Conservation (phyloP, 1,140 invertebrate genomes). For the Steinernema feltiae region DNA sequence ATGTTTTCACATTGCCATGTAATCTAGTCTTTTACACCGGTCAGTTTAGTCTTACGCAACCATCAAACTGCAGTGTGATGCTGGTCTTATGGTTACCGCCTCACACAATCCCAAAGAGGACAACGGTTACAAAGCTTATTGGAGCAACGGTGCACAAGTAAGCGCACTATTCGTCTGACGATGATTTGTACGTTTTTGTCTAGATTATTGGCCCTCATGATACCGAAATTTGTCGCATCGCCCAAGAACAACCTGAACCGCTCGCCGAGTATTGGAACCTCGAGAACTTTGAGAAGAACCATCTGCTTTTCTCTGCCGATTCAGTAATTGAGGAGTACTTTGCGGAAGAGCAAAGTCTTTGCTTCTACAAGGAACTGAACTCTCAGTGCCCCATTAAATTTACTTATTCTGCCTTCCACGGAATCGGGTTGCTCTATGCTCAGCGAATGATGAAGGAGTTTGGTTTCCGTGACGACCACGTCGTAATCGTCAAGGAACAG, state of each 20-base stretch:
- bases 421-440: conserved; percentile 80
- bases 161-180: conserved; percentile 19
- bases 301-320: conserved; percentile 61
- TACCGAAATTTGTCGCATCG: conserved; percentile 73
- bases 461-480: conserved; percentile 66
- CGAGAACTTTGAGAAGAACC: conserved; percentile 49
- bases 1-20: conserved; percentile 30
- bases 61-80: conserved; percentile 44
- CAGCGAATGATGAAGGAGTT: conserved; percentile 70
- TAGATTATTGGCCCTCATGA: conserved; percentile 88
- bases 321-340: conserved; percentile 68
- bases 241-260: conserved; percentile 73
- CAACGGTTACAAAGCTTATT: conserved; percentile 95
- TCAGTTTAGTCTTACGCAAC: conserved; percentile 46
- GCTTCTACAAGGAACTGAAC: conserved; percentile 63
- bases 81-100: conserved; percentile 69
- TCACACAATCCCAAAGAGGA: conserved; percentile 98
- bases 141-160: conserved; percentile 81
- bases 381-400: conserved; percentile 66
- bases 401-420: conserved; percentile 94
- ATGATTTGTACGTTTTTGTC: conserved; percentile 15
- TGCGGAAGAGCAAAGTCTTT: conserved; percentile 50
- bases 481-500: conserved; percentile 68
- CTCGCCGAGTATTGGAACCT: conserved; percentile 67
- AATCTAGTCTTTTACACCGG: conserved; percentile 14